Base-by-base conservation (phyloP, 2,888 invertebrate species). In the Idaea dimidiata region DNA sequence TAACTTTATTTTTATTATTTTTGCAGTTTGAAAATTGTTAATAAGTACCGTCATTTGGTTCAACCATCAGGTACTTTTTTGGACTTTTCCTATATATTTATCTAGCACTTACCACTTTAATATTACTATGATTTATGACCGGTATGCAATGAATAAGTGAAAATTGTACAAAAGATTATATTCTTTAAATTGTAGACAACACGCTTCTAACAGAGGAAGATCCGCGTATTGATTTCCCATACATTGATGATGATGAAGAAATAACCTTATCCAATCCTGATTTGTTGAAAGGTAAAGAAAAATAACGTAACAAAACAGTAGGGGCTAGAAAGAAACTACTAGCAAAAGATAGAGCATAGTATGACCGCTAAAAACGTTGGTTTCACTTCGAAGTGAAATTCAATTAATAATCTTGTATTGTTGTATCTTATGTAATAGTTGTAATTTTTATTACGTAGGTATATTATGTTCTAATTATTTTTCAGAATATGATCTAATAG, bases 21-120 rank as follows among this genome's bases (percentile, higher is more conserved):
- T 87, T 85, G 67, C 80, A 90, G 90, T 59, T 76, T 74, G 10
- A 71, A 77, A 71, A 83, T 89, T 62, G 75, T 88, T 57, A 71
- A 82, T 43, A 87, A 85, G 66, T 90, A 89, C 72, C 72, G 72
- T 18, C 72, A 83, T 71, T 75, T 88, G 57, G 71, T 83, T 54
- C 66, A 73, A 54, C 62, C 77, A 57, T 17, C 77, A 70, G 87
- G 89, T 88, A 82, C 67, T 57, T 66, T 59, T 60, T 57, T 59
- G 54, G 16, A 54, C 14, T n/a, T 55, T 57, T 59, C 54, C 24
- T 24, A 18, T 10, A 32, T 14, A 18, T 8, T 14, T 55, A 0
- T 7, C 17, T 31, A 14, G 18, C 10, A 16, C 18, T 6, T 17
- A 16, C 16, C 6, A 31, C 59, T 54, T 59, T 17, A 3, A 0